phyloP scores from a whole-genome alignment of 37 sponge, comb jelly and placozoan species.

The Amphimedon queenslandica region DNA sequence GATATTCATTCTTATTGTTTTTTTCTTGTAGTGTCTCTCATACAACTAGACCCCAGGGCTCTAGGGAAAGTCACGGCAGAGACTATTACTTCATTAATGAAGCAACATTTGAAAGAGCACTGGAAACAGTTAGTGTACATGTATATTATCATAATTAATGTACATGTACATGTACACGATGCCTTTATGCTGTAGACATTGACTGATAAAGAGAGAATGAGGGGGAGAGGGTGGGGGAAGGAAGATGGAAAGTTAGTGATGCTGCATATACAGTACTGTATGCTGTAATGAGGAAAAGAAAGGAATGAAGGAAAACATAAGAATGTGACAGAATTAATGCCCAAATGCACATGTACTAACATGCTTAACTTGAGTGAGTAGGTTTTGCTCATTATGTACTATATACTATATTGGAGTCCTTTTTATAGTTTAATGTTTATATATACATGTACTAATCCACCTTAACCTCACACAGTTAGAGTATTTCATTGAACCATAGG shows the following conservation, averaged over 20 bases:
- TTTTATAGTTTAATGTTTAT: too few species aligned
- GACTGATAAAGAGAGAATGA: not conserved
- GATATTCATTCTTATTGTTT: not conserved
- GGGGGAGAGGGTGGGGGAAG: not conserved
- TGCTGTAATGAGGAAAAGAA: not conserved
- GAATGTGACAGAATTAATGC: too few species aligned
- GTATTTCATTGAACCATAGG: constrained; percentile 36
- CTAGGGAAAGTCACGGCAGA: constrained; percentile 53
- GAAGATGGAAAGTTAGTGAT: not conserved
- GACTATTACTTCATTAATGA: constrained; percentile 71
- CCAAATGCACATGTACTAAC: too few species aligned
- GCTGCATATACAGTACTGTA: not conserved
- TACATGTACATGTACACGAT: too few species aligned
- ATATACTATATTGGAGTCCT: not conserved
- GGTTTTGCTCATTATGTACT: not conserved
- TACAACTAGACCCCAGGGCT: constrained; percentile 52
- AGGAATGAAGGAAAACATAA: too few species aligned
- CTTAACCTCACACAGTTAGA: not conserved
- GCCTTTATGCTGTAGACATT: too few species aligned
- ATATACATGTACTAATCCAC: not conserved
- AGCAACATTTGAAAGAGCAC: constrained; percentile 46
- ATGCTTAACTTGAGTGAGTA: too few species aligned
- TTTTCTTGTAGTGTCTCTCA: constrained; percentile 53
- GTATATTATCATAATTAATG: too few species aligned
- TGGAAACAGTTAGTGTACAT: constrained; percentile 33